Evolutionary conservation across 1,140 invertebrate genomes (phyloP), one percentile per base, ranked within the genome.

Genomic region (Aphelenchoides fujianensis): DNA sequence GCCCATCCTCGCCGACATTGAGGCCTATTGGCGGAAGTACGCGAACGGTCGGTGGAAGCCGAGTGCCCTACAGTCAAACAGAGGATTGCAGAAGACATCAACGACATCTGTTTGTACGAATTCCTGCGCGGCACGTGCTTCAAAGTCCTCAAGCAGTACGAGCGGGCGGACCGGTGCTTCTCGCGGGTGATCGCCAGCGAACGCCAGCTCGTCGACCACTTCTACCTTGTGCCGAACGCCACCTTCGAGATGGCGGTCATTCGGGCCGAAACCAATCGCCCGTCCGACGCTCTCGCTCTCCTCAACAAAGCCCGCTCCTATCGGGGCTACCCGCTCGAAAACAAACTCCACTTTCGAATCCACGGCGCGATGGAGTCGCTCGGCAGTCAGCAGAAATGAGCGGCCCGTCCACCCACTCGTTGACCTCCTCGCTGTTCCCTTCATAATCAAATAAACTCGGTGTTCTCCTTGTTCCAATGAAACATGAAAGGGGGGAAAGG

Each of bases 291-390:
- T 2, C 88, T 90, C 55, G 84, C 88, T 19, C 88, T 90, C 55
- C 85, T 97, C 35, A 91, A 94, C 79, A 90, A 91, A 77, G 91
- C 92, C 32, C 57, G 73, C 55, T 35, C 63, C 81, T 94, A 90
- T 84, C 91, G 91, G n/a, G 90, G 91, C 2, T 95, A 94, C 85
- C 89, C 91, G 0, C 85, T 96, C 63, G 93, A 96, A 82, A 94
- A 93, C 0, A 88, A 93, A 59, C 86, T 97, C 28, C 93, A 95
- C 85, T 96, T 96, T 86, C 88, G 92, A 76, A 91, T 96, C 74
- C 93, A 96, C 48, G 52, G 53, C 27, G 68, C 69, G 2, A 74
- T 79, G 74, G 76, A 76, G 34, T 28, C 55, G 1, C 27, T 69
- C 28, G 7, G 37, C 34, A 69, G 34, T n/a, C 32, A 37, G n/a